Base-by-base conservation (phyloP, 2,113 vertebrate species). In the Phodopus roborovskii region DNA sequence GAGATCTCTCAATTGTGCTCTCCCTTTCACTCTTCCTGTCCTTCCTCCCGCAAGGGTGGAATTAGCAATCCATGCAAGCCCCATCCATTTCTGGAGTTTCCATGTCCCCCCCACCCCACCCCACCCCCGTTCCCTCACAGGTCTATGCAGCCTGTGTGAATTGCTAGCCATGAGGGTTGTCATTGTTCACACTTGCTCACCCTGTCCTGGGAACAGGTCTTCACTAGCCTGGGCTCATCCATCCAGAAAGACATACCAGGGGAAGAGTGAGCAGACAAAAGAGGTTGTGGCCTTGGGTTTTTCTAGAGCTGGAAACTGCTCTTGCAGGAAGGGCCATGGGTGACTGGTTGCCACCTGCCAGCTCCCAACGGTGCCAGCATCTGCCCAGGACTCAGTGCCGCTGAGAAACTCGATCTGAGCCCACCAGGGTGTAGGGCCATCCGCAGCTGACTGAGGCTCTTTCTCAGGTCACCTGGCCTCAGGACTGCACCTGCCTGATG, bases 281-380 rank as follows among this genome's bases (percentile, higher is more conserved):
- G 3, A 8, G n/a, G 56, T 24, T n/a, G 8, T 28, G 8, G 24
- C 39, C 84, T 33, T 71, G 8, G 8, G 26, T 36, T 73, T 56
- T 13, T 7, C 87, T 30, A 0, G 15, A 64, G 36, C 77, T 64
- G 42, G 3, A 0, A 33, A 20, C 2, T 3, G 42, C 12, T 0
- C 4, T 4, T 30, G 6, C 36, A 16, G 26, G 1, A 0, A 0
- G 13, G 68, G 42, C n/a, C 56, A 42, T 28, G 0, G 2, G 77
- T 7, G 7, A 39, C 22, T 1, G 26, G 79, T 13, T 28, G 53
- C 77, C 70, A 53, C 2, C 1, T 2, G 17, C 36, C n/a, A 36
- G 22, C 22, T n/a, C 62, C 68, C 1, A 2, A 26, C 56, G 58
- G 64, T 79, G 39, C 48, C 30, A 33, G 2, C 30, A 42, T 36